Percentiles rank a stretch among this genome's conserved stretches.
Evolutionary conservation across 1,140 invertebrate species (phyloP).

Genomic region (Orussus abietinus): DNA sequence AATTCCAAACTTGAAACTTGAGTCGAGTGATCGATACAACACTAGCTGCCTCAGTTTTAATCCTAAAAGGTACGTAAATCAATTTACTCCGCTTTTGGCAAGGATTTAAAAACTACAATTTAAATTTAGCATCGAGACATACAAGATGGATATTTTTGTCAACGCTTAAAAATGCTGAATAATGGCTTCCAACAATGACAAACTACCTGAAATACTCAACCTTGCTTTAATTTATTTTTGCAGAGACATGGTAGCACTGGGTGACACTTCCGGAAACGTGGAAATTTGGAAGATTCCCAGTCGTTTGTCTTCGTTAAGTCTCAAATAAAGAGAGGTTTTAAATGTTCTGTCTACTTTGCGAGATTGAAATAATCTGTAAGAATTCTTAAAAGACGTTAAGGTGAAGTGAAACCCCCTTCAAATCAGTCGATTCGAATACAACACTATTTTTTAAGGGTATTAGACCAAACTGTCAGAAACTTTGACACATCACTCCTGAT

Average conservation of each 20-base stretch:
- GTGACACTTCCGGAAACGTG: conserved; percentile 34
- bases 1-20: conserved; percentile 31
- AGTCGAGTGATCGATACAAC: conserved; percentile 33
- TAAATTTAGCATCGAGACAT: too few relatives aligned
- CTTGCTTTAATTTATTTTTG: conserved; percentile 21
- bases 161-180: too few relatives aligned
- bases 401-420: conserved; percentile 1
- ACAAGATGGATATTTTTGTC: too few relatives aligned
- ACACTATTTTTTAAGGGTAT: conserved; percentile 12
- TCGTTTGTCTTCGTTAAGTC: conserved; percentile 21
- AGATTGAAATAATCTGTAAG: conserved; percentile 1
- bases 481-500: too few relatives aligned
- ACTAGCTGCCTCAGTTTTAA: conserved; percentile 43
- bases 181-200: too few relatives aligned
- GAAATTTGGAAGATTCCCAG: conserved; percentile 49
- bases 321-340: conserved; percentile 2
- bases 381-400: conserved; percentile 5
- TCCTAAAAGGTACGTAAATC: conserved; percentile 40
- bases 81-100: too few relatives aligned
- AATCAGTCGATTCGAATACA: conserved; percentile 2
- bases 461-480: conserved; percentile 21
- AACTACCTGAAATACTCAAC: too few relatives aligned
- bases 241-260: conserved; percentile 42
- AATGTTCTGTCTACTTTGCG: conserved; percentile 1
- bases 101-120: too few relatives aligned